Conservation (phyloP, 2,113 vertebrate genomes). For the Tautogolabrus adspersus region DNA sequence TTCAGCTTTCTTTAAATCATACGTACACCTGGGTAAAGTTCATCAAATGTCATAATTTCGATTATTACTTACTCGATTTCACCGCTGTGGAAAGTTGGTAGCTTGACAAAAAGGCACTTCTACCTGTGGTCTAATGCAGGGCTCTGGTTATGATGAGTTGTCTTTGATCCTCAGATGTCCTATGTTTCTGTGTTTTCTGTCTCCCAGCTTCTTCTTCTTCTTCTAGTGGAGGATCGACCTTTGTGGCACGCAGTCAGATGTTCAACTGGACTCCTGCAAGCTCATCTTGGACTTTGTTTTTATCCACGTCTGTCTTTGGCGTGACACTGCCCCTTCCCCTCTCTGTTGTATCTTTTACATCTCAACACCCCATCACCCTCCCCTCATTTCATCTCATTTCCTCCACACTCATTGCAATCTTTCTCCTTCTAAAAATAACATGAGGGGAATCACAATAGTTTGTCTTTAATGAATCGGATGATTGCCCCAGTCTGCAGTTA, state of each 20-base stretch:
- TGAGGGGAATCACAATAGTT: constrained; percentile 67
- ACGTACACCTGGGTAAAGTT: too few relatives aligned
- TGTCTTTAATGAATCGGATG: constrained; percentile 51
- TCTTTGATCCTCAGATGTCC: constrained; percentile 23
- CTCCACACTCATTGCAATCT: constrained; percentile 59
- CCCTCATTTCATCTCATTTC: constrained; percentile 76
- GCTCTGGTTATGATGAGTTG: background rate
- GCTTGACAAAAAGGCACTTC: constrained; percentile 55
- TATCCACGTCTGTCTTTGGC: constrained; percentile 47
- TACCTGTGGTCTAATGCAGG: constrained; percentile 16
- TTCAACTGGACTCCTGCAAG: constrained; percentile 56
- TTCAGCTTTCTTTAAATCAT: too few relatives aligned
- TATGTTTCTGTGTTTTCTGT: constrained; percentile 7
- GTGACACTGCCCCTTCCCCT: constrained; percentile 53
- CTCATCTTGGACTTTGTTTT: constrained; percentile 44
- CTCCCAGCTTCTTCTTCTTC: constrained; percentile 12
- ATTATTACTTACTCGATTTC: constrained; percentile 61
- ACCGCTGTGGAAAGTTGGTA: constrained; percentile 30
- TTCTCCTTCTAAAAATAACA: constrained; percentile 81
- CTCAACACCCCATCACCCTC: constrained; percentile 55
- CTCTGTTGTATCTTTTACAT: constrained; percentile 70
- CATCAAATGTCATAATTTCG: background rate
- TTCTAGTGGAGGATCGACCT: constrained; percentile 25
- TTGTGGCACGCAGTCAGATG: constrained; percentile 22
- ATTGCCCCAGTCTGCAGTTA: constrained; percentile 30